These are phyloP conservation scores for Hemicrepidius hirtus DNA, from an alignment of 2,888 invertebrate genomes.

Conservation along the genomic window DNA sequence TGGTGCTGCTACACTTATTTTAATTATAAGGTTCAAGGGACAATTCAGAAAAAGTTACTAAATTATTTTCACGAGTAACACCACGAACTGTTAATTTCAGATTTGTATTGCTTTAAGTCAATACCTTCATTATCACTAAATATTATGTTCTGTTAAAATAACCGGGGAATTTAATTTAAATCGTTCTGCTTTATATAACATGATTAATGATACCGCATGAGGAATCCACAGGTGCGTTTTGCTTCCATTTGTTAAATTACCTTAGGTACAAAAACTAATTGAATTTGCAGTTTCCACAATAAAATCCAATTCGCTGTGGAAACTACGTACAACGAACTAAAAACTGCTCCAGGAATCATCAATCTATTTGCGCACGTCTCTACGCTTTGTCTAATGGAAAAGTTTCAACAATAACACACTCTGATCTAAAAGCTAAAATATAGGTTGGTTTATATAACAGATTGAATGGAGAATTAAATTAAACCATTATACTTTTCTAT, in stretches of 20 bases:
- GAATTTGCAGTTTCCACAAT: slow-evolving; percentile 1
- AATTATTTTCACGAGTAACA: no score
- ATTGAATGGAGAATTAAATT: no score
- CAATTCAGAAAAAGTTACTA: no score
- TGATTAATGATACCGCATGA: not conserved
- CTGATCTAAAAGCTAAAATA: no score
- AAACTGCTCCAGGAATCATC: slow-evolving; percentile 2
- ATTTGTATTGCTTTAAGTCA: no score
- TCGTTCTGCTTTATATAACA: not conserved
- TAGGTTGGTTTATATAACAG: no score
- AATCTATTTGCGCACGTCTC: not conserved
- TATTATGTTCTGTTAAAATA: not conserved
- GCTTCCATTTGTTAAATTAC: not conserved
- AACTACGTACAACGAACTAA: not conserved
- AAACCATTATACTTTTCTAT: no score
- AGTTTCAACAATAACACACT: not conserved
- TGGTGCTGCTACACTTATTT: no score
- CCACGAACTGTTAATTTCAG: no score
- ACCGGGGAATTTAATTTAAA: not conserved
- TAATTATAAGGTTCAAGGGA: no score
- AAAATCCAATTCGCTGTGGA: not conserved
- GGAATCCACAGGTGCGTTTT: not conserved
- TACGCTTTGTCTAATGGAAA: not conserved
- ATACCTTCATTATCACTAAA: no score
- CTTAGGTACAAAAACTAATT: not conserved